phyloP scores from a whole-genome alignment of 2,797 vertebrate species.

The Cichlasoma orientale region DNA sequence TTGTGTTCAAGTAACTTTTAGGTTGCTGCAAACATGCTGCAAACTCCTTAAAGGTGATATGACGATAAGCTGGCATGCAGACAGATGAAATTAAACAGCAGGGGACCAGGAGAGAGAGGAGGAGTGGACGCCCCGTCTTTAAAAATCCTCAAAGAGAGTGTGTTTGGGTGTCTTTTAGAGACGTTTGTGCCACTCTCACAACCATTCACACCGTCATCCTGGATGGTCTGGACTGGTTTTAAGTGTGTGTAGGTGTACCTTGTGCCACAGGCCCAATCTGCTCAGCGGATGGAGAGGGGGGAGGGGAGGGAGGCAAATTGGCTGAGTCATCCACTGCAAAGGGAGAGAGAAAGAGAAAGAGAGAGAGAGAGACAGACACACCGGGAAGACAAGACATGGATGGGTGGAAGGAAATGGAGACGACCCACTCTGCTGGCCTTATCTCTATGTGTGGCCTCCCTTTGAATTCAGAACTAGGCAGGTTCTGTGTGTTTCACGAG shows the following conservation, averaged over 20 bases:
- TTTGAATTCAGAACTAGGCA: not conserved
- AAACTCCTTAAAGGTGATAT: slow-evolving; percentile 28
- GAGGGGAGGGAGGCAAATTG: slow-evolving; percentile 95
- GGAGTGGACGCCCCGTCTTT: not conserved
- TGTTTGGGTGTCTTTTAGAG: slow-evolving; percentile 1
- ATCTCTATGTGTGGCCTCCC: slow-evolving; percentile 62
- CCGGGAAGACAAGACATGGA: slow-evolving; percentile 68
- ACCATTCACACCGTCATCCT: slow-evolving; percentile 57
- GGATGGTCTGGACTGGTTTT: slow-evolving; percentile 27
- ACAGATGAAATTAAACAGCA: not conserved
- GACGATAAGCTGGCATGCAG: slow-evolving; percentile 29
- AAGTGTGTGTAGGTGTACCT: slow-evolving; percentile 88
- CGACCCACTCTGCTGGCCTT: slow-evolving; percentile 69
- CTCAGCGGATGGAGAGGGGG: slow-evolving; percentile 93
- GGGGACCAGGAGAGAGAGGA: slow-evolving; percentile 43
- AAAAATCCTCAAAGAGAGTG: not conserved
- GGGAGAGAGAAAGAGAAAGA: slow-evolving; percentile 56
- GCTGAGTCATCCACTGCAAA: slow-evolving; percentile 85
- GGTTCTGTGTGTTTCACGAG: not conserved
- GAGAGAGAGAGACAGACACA: slow-evolving; percentile 49
- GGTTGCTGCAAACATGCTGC: slow-evolving; percentile 47
- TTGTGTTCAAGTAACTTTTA: not conserved
- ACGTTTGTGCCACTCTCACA: slow-evolving; percentile 35
- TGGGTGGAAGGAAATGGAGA: slow-evolving; percentile 65
- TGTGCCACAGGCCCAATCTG: slow-evolving; percentile 86